phyloP scores from a whole-genome alignment of 2,113 vertebrate species.

The Noctilio leporinus region DNA sequence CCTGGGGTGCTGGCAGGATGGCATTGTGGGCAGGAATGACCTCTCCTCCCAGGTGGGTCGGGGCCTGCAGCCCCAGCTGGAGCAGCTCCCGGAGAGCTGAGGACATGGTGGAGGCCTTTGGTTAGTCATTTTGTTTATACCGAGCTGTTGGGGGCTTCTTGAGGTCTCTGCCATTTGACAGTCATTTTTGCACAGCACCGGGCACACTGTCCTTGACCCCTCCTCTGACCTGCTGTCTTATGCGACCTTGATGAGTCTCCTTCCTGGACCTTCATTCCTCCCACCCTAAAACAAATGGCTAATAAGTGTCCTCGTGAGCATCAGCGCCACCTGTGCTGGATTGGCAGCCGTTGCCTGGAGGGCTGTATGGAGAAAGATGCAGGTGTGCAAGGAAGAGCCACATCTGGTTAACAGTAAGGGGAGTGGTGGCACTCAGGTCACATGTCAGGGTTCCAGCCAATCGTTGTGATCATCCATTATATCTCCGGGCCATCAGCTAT shows the following conservation, averaged over 20 bases:
- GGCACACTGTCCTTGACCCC: neutral
- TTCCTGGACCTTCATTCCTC: neutral
- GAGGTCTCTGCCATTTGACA: neutral
- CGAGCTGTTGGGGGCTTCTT: neutral
- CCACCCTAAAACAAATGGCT: neutral
- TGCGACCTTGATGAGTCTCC: neutral
- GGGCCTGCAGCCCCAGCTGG: neutral
- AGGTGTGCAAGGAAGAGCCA: neutral
- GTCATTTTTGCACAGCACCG: neutral
- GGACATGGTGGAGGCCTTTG: neutral
- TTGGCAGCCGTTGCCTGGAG: neutral
- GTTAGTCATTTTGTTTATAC: neutral
- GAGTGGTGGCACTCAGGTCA: fast-evolving
- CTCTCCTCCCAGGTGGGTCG: neutral
- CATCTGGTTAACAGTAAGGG: too few relatives aligned
- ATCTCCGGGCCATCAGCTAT: neutral
- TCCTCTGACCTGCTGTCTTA: neutral
- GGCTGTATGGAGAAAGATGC: neutral
- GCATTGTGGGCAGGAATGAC: neutral
- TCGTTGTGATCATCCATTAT: neutral
- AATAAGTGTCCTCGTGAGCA: neutral
- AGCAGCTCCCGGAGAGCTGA: neutral
- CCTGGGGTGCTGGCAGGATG: conserved; percentile 5
- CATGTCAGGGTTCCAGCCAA: neutral
- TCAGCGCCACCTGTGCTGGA: neutral